A percentile compares a stretch with the other conserved stretches of the same genome.
phyloP scores from a whole-genome alignment of 2,797 vertebrate genomes.

The Xiphorhynchus erythropygius region DNA sequence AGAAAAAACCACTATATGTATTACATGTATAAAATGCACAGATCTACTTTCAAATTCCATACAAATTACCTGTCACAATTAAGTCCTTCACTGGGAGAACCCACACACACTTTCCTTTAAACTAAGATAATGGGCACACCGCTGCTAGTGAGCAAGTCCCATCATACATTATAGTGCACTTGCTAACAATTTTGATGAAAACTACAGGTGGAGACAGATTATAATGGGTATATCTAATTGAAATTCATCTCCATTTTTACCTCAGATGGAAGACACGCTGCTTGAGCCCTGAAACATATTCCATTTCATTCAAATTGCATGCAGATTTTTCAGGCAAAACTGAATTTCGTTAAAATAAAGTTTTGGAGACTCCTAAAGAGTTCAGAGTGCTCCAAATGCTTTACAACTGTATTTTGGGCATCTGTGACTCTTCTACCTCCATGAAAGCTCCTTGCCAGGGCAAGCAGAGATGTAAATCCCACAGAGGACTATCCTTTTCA shows the following conservation, averaged over 20 bases:
- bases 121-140: slow-evolving; percentile 63
- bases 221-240: slow-evolving; percentile 76
- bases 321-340: slow-evolving; percentile 74
- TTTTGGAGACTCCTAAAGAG: slow-evolving; percentile 41
- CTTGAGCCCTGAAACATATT: slow-evolving; percentile 76
- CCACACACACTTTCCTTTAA: not conserved
- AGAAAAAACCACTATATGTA: not conserved
- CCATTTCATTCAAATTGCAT: slow-evolving; percentile 77
- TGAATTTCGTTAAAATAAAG: slow-evolving; percentile 30
- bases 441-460: slow-evolving; percentile 1
- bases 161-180: slow-evolving; percentile 64
- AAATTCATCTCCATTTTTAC: slow-evolving; percentile 80
- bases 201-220: slow-evolving; percentile 78
- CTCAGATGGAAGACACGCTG: slow-evolving; percentile 75
- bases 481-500: not conserved
- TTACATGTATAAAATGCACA: not conserved
- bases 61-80: slow-evolving; percentile 70
- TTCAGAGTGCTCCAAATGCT: not conserved
- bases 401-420: not conserved
- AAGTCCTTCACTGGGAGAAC: slow-evolving; percentile 52
- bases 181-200: slow-evolving; percentile 75
- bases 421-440: not conserved
- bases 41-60: slow-evolving; percentile 29
- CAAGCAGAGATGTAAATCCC: not conserved
- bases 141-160: slow-evolving; percentile 72